phyloP scores from a whole-genome alignment of 2,888 invertebrate genomes.

The Nineta flava region DNA sequence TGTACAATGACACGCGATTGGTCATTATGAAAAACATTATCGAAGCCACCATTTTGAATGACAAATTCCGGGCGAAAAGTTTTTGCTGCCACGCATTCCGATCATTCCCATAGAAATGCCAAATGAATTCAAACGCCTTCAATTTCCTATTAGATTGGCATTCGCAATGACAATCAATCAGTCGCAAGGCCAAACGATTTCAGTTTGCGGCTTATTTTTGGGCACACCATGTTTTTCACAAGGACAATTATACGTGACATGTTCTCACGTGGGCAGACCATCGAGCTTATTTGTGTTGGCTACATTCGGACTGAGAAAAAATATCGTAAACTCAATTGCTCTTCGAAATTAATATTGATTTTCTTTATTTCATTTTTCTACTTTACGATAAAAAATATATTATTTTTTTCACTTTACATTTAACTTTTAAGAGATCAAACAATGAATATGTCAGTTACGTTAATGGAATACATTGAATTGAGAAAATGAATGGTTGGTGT shows the following conservation, averaged over 20 bases:
- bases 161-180: constrained; percentile 22
- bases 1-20: constrained; percentile 16
- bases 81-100: constrained; percentile 19
- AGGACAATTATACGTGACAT: constrained; percentile 21
- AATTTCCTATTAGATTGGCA: constrained; percentile 18
- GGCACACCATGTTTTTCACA: constrained; percentile 19
- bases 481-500: too few relatives aligned
- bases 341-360: too few relatives aligned
- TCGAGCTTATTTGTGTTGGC: too few relatives aligned
- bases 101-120: constrained; percentile 17
- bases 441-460: too few relatives aligned
- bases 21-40: constrained; percentile 15
- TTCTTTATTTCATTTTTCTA: too few relatives aligned
- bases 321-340: too few relatives aligned
- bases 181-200: constrained; percentile 22
- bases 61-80: constrained; percentile 14
- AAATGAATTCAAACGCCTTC: constrained; percentile 16
- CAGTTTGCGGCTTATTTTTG: constrained; percentile 20
- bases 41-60: constrained; percentile 17
- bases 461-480: too few relatives aligned
- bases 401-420: too few relatives aligned
- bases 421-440: too few relatives aligned
- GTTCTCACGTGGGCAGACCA: too few relatives aligned
- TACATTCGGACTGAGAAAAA: too few relatives aligned
- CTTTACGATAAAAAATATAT: too few relatives aligned